Evolutionary conservation across 2,888 invertebrate species (phyloP).

Genomic region (Melipona bicolor): DNA sequence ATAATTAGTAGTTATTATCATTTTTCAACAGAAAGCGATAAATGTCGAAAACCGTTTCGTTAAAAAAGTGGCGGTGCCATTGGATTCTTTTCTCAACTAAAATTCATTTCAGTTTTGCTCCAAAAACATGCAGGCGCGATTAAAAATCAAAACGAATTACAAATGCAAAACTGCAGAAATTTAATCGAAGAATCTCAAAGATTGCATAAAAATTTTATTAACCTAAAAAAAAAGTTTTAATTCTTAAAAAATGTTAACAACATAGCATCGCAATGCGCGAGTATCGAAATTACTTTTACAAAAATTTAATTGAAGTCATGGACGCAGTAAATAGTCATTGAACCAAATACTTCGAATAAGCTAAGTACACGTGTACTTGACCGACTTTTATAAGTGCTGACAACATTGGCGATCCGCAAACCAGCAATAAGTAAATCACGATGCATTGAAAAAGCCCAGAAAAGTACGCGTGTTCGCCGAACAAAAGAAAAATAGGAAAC

Average conservation of each 20-base stretch:
- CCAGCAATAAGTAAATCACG: neutral
- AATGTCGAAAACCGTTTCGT: neutral
- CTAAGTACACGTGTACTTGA: conserved; percentile 18
- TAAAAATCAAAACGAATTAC: too few species aligned
- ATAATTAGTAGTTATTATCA: neutral
- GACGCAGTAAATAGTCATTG: conserved; percentile 15
- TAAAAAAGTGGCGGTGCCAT: too few species aligned
- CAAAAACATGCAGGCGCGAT: too few species aligned
- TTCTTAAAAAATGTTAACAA: too few species aligned
- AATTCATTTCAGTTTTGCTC: too few species aligned
- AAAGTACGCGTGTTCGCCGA: neutral
- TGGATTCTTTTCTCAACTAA: too few species aligned
- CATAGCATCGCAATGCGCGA: neutral
- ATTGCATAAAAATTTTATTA: too few species aligned
- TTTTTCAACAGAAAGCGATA: neutral
- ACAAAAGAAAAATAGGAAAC: neutral
- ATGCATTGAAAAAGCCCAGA: neutral
- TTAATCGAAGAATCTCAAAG: too few species aligned
- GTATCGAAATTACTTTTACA: neutral
- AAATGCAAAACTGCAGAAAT: too few species aligned
- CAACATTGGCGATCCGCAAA: neutral
- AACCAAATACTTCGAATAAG: conserved; percentile 19
- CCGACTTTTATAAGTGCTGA: conserved; percentile 15
- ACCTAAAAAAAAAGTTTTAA: too few species aligned
- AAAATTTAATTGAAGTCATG: conserved; percentile 21